Percentiles rank a stretch among this genome's conserved stretches.
Evolutionary conservation across 2,797 vertebrate genomes (phyloP).

Genomic region (Oophaga sylvatica): DNA sequence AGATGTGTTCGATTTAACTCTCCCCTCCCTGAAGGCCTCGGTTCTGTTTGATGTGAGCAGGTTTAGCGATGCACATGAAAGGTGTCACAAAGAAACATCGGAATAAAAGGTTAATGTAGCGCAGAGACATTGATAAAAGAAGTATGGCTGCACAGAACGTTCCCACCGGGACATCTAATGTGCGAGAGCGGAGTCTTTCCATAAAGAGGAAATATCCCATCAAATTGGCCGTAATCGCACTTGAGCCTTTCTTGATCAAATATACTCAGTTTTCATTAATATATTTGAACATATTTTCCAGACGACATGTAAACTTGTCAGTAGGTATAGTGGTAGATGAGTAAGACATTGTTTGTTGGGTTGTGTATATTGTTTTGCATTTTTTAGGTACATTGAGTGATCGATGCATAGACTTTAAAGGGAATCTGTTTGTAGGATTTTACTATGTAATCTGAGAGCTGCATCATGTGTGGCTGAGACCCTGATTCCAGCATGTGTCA

Average conservation of each 20-base stretch:
- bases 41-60: not conserved
- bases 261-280: not conserved
- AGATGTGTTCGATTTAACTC: not conserved
- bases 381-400: too few species aligned
- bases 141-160: not conserved
- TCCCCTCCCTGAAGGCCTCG: not conserved
- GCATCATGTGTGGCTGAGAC: too few species aligned
- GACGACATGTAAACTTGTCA: too few species aligned
- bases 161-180: not conserved
- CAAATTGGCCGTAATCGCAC: not conserved
- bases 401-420: too few species aligned
- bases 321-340: too few species aligned
- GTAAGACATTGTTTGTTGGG: too few species aligned
- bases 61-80: not conserved
- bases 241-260: not conserved
- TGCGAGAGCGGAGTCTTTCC: not conserved
- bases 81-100: not conserved
- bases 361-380: too few species aligned
- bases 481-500: too few species aligned
- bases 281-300: too few species aligned
- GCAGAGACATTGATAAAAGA: not conserved
- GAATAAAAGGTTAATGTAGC: not conserved
- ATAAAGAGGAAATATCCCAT: not conserved
- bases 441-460: too few species aligned
- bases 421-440: too few species aligned